Evolutionary conservation across 1,140 invertebrate species (phyloP).

Genomic region (Cydia pomonella): DNA sequence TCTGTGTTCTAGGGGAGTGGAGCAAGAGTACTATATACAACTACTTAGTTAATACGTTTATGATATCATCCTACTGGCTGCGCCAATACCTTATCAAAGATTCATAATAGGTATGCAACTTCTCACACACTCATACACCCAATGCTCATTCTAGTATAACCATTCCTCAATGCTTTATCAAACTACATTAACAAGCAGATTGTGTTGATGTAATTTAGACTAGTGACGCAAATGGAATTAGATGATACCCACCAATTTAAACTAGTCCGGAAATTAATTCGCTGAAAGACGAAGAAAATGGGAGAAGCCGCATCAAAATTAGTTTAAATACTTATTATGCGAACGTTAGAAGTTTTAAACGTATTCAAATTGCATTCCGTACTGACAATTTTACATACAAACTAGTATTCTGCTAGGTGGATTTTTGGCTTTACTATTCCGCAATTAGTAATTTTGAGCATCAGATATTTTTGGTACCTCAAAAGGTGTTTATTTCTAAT

Average conservation of each 20-base stretch:
- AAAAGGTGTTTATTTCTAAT: not conserved
- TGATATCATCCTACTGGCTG: not conserved
- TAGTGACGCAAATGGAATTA: constrained; percentile 12
- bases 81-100: not conserved
- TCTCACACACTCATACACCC: too few species aligned
- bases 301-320: constrained; percentile 28
- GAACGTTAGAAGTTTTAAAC: constrained; percentile 32
- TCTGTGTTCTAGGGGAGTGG: too few species aligned
- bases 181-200: constrained; percentile 1
- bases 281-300: constrained; percentile 26
- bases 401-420: constrained; percentile 1
- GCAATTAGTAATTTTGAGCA: not conserved
- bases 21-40: too few species aligned
- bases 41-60: too few species aligned
- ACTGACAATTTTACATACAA: constrained; percentile 26
- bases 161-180: not conserved
- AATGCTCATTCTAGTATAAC: not conserved
- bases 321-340: constrained; percentile 30
- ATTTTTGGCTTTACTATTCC: not conserved
- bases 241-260: constrained; percentile 24
- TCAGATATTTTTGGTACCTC: too few species aligned
- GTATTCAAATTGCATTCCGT: constrained; percentile 30
- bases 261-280: constrained; percentile 20
- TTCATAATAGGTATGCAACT: not conserved
- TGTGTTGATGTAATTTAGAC: constrained; percentile 9